Evolutionary conservation across 2,888 invertebrate species (phyloP), one percentile per base, ranked within the genome.

Genomic region (Ormyrus pomaceus): DNA sequence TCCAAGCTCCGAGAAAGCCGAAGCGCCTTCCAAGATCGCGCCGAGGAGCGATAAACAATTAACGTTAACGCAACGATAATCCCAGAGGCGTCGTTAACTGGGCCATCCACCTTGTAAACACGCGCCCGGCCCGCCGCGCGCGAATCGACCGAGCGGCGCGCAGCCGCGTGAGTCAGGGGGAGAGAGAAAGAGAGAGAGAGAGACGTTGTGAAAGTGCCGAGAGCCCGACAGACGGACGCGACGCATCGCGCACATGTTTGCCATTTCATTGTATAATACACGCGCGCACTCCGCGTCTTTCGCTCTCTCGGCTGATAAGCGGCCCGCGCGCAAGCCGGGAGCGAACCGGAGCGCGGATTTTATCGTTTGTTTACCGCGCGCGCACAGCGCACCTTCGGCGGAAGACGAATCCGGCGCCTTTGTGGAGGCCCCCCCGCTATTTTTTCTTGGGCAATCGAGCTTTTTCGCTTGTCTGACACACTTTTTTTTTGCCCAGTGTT

Each of bases 211-310:
- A 77, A 77, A 77, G 76, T 56, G 7, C n/a, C 59, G 53, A 55
- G 68, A 55, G 70, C 65, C 50, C 9, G 53, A 51, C 55, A 62
- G 70, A 74, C 50, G 9, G 53, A 51, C 55, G 8, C n/a, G 53
- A 51, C 55, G 8, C n/a, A 7, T 46, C 11, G 8, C 11, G 34
- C 56, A n/a, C 56, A n/a, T 70, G 66, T 79, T 79, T 79, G 64
- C 69, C 74, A 66, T 79, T 62, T 69, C 69, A 53, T 79, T 70
- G 74, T 69, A 66, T 62, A 79, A 78, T 68, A 65, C 13, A 13
- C 13, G 13, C 13, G 13, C 45, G 45, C 61, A n/a, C 61, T 5
- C 34, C 3, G 34, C 34, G 34, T 34, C 34, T 34, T 34, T 34
- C 4, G 34, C 4, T 34, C 34, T 19, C 19, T 19, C 19, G 19